Evolutionary conservation across 2,113 vertebrate genomes (phyloP), one percentile per base, ranked within the genome.

Genomic region (Chinchilla lanigera): DNA sequence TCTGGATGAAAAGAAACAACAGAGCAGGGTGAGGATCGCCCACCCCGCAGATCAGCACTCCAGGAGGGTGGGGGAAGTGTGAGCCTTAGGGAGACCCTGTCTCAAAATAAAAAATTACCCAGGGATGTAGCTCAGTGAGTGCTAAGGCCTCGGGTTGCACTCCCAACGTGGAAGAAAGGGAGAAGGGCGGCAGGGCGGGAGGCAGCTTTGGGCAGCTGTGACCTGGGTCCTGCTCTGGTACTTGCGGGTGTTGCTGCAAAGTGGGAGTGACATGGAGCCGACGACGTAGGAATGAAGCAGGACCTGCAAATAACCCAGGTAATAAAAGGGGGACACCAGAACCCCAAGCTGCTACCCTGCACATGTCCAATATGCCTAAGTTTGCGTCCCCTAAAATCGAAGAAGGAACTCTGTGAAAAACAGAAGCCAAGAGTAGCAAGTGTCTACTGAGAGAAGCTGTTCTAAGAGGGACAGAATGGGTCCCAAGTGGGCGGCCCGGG

Each of bases 171-270:
- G 20, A 41, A 73, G 69, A 41, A 73, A 73, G 22, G 8, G 3
- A 73, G 20, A 20, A 24, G 38, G 69, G 20, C 22, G n/a, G 69
- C 19, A 24, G 20, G 30, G 30, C 33, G 1, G 30, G 30, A 33
- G 1, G 47, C 33, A 11, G 19, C 5, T 30, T 0, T 38, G n/a
- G 1, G 6, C 33, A 0, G 6, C 0, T 19, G 17, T 5, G 61
- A 65, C 69, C 71, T 22, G 16, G 63, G 14, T 33, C 35, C 41
- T 63, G 50, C 11, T 41, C 24, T 14, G 38, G 28, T 20, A 56
- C 33, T 30, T 54, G 5, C 35, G 22, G 61, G 14, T 13, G 33
- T 10, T 26, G 33, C 61, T 35, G 77, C 19, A 16, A 41, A 67
- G 9, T 12, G 10, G 69, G 63, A 16, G 52, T 54, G 52, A 54